Base-by-base conservation (phyloP, 2,113 vertebrate species). In the Percina caprodes region DNA sequence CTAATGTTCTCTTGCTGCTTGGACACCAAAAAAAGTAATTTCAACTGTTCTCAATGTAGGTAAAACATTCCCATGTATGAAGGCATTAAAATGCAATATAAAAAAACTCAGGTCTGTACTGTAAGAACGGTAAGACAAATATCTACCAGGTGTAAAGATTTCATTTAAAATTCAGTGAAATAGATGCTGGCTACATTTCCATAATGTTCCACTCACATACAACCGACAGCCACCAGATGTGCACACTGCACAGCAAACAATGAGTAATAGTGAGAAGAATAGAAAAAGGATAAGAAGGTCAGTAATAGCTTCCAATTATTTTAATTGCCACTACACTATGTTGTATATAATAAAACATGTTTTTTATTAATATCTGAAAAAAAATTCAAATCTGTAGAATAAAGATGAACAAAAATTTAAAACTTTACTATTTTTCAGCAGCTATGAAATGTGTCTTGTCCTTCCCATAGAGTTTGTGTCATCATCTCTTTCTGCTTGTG, bases 91-190 rank as follows among this genome's bases (percentile, higher is more conserved):
- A 16, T 71, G 52, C 8, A 69, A 74, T 6, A 72, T 3, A 18
- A 42, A 65, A 70, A 3, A 3, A 1, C 16, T n/a, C 14, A 52
- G n/a, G 42, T 39, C 62, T 23, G n/a, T 71, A 69, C 30, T 55
- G 48, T 33, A 60, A 54, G 63, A n/a, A 61, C 65, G 63, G 70
- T 35, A 24, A 54, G 82, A 74, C 30, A 39, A 24, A 23, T 51
- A 67, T 69, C 52, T 75, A 68, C 74, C 85, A 89, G 85, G 79
- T 87, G 87, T 82, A 84, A 74, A 67, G 39, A 69, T 88, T 78
- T 87, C 9, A 90, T 84, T 90, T 90, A 87, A 90, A 87, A 78
- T 84, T 90, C 69, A 86, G 79, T 71, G 77, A 77, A 74, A 85
- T 13, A 80, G 68, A 77, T 60, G 42, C 70, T 74, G 62, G 70